Evolutionary conservation across 2,888 invertebrate species (phyloP).

Genomic region (Cryptocheilus praepositus): DNA sequence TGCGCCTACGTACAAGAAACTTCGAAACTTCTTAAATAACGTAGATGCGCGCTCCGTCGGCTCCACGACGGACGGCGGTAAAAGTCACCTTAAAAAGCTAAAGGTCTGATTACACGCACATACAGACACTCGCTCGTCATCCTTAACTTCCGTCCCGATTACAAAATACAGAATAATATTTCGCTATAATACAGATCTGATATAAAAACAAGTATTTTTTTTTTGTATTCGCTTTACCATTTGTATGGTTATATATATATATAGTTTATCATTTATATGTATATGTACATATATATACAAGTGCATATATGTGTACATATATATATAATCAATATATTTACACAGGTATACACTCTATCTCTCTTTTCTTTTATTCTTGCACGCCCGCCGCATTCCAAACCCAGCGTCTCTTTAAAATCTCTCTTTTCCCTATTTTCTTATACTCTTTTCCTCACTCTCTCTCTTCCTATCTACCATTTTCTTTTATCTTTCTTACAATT

Average conservation of each 20-base stretch:
- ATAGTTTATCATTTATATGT: conserved; percentile 58
- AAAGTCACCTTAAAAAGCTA: conserved; percentile 51
- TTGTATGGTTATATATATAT: conserved; percentile 62
- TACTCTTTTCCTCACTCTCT: conserved; percentile 1
- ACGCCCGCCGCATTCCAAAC: conserved; percentile 16
- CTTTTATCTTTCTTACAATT: background rate
- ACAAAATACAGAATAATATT: conserved; percentile 74
- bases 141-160: conserved; percentile 61
- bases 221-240: conserved; percentile 66
- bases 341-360: conserved; percentile 65
- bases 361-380: conserved; percentile 35
- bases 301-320: no score
- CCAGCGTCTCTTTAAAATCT: conserved; percentile 21
- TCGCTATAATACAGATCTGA: conserved; percentile 73
- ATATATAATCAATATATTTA: conserved; percentile 68
- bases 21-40: conserved; percentile 49
- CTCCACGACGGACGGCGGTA: conserved; percentile 45
- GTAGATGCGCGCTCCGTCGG: conserved; percentile 43
- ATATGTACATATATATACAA: conserved; percentile 31
- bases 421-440: background rate
- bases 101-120: conserved; percentile 53
- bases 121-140: conserved; percentile 57
- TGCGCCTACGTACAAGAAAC: conserved; percentile 51
- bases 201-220: conserved; percentile 74
- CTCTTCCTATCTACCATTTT: background rate